These are phyloP conservation scores for Phrixothrix hirtus DNA, from an alignment of 2,888 invertebrate genomes.

Conservation along the genomic window DNA sequence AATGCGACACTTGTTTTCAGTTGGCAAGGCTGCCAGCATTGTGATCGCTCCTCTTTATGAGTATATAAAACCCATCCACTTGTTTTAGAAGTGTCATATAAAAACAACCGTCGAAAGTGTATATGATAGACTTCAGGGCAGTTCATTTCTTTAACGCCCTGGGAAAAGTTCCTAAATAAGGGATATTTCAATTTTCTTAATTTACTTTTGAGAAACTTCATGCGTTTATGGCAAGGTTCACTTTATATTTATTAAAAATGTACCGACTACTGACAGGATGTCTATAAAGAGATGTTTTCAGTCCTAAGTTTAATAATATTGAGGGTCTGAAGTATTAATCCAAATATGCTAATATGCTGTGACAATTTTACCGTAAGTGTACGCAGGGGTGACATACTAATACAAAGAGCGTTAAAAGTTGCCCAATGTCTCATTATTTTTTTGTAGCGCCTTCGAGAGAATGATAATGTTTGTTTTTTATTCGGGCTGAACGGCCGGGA, in stretches of 20 bases:
- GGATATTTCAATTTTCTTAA: constrained; percentile 8
- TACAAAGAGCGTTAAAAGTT: constrained; percentile 48
- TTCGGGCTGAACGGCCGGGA: constrained; percentile 41
- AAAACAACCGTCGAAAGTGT: constrained; percentile 34
- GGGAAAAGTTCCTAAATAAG: constrained; percentile 1
- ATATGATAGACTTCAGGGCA: constrained; percentile 14
- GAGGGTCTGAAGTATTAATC: constrained; percentile 18
- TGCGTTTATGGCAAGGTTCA: too few species aligned
- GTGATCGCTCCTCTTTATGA: constrained; percentile 42
- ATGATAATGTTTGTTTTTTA: constrained; percentile 52
- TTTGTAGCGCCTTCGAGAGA: constrained; percentile 49
- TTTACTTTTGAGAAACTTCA: too few species aligned
- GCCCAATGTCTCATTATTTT: constrained; percentile 49
- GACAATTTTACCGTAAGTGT: constrained; percentile 43
- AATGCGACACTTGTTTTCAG: constrained; percentile 46
- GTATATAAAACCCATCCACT: constrained; percentile 44
- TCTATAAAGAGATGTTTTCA: too few species aligned
- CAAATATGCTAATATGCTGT: constrained; percentile 41
- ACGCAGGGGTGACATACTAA: constrained; percentile 40
- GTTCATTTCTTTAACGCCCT: constrained; percentile 4
- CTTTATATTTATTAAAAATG: too few species aligned
- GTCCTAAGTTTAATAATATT: too few species aligned
- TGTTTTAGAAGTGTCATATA: constrained; percentile 40
- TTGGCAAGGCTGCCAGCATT: constrained; percentile 36
- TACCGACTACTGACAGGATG: too few species aligned